Conservation (phyloP, 2,888 invertebrate genomes). For the Oxytorus armatus region DNA sequence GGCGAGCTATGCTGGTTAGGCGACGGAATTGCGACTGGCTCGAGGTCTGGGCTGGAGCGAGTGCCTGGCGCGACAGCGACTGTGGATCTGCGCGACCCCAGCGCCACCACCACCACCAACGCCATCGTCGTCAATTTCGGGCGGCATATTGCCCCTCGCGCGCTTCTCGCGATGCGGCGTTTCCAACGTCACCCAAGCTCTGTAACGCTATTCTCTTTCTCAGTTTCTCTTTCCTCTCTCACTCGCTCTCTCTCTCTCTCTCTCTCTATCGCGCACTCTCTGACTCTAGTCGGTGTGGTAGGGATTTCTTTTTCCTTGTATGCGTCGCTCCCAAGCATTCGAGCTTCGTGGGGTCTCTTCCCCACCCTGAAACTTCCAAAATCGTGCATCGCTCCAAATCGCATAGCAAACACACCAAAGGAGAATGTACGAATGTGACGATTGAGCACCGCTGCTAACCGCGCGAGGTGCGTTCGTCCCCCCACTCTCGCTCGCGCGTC, state of each 20-base stretch:
- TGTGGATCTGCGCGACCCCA: constrained; percentile 84
- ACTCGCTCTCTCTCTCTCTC: constrained; percentile 52
- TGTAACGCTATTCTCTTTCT: constrained; percentile 37
- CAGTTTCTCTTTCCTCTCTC: too few species aligned
- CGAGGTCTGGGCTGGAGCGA: constrained; percentile 84
- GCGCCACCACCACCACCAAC: constrained; percentile 78
- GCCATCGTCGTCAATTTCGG: constrained; percentile 30
- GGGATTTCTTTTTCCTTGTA: constrained; percentile 29
- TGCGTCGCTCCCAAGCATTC: constrained; percentile 11
- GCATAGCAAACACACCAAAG: not conserved
- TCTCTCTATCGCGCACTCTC: constrained; percentile 41
- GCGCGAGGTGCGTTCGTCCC: constrained; percentile 54
- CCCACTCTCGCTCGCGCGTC: constrained; percentile 65
- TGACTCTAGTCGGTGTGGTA: constrained; percentile 28
- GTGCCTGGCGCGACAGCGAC: constrained; percentile 88
- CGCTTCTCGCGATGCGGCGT: constrained; percentile 65
- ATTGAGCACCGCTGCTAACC: constrained; percentile 55
- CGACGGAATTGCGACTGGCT: constrained; percentile 83
- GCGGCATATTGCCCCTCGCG: constrained; percentile 73
- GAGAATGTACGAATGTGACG: not conserved
- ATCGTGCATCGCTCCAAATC: constrained; percentile 32
- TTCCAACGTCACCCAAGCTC: constrained; percentile 50
- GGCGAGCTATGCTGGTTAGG: constrained; percentile 83
- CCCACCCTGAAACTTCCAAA: constrained; percentile 31
- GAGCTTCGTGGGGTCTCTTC: constrained; percentile 12